A percentile compares a stretch with the other conserved stretches of the same genome.
phyloP scores from a whole-genome alignment of 1,140 invertebrate genomes.

The Drosophila yakuba region DNA sequence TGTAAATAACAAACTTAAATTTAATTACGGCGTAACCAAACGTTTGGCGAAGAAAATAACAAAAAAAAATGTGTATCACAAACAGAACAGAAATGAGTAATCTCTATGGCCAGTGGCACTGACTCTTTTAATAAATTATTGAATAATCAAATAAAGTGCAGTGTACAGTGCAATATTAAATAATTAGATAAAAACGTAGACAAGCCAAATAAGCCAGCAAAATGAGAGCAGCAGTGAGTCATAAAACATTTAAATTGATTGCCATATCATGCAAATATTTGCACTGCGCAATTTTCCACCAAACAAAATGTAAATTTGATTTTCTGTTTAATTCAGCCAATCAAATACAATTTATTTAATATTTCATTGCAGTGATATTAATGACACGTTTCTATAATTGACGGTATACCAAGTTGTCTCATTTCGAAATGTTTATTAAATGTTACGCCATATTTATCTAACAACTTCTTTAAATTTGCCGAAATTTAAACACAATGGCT shows the following conservation, averaged over 20 bases:
- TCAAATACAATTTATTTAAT: slow-evolving; percentile 26
- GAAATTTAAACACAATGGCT: too few relatives aligned
- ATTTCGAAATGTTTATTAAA: background rate
- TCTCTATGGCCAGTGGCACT: slow-evolving; percentile 31
- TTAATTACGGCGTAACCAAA: slow-evolving; percentile 36
- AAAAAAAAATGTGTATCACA: slow-evolving; percentile 22
- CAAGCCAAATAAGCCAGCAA: slow-evolving; percentile 26
- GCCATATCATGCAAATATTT: slow-evolving; percentile 75
- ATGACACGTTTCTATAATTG: slow-evolving; percentile 13
- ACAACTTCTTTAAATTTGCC: background rate
- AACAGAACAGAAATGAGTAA: slow-evolving; percentile 31
- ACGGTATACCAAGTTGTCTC: background rate
- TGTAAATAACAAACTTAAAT: slow-evolving; percentile 70
- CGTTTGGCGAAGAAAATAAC: too few relatives aligned
- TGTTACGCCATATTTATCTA: background rate
- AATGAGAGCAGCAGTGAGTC: slow-evolving; percentile 30
- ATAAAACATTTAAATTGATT: slow-evolving; percentile 74
- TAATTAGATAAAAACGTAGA: slow-evolving; percentile 71
- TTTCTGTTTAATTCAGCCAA: slow-evolving; percentile 13
- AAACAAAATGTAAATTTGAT: slow-evolving; percentile 39
- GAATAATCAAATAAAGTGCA: slow-evolving; percentile 56
- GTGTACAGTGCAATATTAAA: slow-evolving; percentile 52
- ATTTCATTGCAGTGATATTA: slow-evolving; percentile 16
- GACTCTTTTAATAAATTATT: slow-evolving; percentile 63
- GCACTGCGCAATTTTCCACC: slow-evolving; percentile 32